A percentile compares a stretch with the other conserved stretches of the same genome.
phyloP scores from a whole-genome alignment of 2,888 invertebrate genomes.

The Chloroclysta siterata region DNA sequence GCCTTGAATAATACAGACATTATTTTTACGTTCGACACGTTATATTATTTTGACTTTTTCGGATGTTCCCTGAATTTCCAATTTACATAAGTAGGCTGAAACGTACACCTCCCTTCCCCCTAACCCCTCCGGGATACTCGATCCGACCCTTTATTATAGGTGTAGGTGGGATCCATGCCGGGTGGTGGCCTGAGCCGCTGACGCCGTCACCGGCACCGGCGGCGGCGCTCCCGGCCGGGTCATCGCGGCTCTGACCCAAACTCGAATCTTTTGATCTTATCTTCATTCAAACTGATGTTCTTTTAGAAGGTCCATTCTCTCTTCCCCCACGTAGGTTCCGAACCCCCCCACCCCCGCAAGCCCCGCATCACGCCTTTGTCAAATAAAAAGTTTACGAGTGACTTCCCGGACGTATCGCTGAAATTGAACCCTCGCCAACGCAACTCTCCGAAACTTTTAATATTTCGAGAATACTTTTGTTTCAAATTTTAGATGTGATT shows the following conservation, averaged over 20 bases:
- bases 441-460: constrained; percentile 34
- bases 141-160: not conserved
- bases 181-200: not conserved
- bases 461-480: constrained; percentile 40
- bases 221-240: not conserved
- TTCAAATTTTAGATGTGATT: constrained; percentile 36
- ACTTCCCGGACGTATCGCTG: constrained; percentile 24
- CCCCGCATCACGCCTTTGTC: constrained; percentile 36
- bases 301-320: constrained; percentile 30
- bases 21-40: constrained; percentile 11
- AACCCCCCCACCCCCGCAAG: not conserved
- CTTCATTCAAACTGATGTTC: constrained; percentile 47
- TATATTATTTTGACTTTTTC: constrained; percentile 11
- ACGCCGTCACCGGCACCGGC: not conserved
- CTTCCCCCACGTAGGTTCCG: too few relatives aligned
- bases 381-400: constrained; percentile 39
- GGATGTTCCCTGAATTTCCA: constrained; percentile 8
- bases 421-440: constrained; percentile 28
- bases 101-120: constrained; percentile 2
- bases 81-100: constrained; percentile 18
- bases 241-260: constrained; percentile 34
- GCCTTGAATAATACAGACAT: constrained; percentile 13
- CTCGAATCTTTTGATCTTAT: constrained; percentile 53
- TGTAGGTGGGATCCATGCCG: not conserved
- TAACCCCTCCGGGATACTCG: constrained; percentile 5